Evolutionary conservation across 2,797 vertebrate species (phyloP).

Genomic region (Spinus olivaceus): DNA sequence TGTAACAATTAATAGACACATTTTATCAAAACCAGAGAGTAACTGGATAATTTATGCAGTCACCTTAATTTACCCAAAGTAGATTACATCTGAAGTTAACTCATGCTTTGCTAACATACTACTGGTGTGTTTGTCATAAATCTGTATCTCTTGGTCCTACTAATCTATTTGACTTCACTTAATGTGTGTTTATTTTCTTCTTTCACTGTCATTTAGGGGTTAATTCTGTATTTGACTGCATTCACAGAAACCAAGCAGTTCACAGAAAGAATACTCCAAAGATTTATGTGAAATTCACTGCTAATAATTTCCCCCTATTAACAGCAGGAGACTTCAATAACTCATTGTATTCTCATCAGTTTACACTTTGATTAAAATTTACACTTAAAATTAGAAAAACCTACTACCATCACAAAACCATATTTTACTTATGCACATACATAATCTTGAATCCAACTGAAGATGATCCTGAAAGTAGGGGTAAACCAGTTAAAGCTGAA

Average conservation of each 20-base stretch:
- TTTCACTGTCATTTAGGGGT: not conserved
- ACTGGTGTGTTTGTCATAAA: not conserved
- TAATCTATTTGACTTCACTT: not conserved
- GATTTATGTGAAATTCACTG: not conserved
- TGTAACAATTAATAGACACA: not conserved
- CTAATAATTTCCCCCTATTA: slow-evolving; percentile 10
- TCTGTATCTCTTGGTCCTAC: not conserved
- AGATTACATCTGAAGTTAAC: not conserved
- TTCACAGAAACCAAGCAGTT: slow-evolving; percentile 2
- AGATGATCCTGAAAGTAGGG: not conserved
- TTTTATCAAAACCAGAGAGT: not conserved
- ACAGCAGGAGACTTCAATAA: not conserved
- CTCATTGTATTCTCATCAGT: not conserved
- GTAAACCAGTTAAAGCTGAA: not conserved
- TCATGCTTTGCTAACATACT: not conserved
- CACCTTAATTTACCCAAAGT: not conserved
- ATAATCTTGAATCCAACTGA: not conserved
- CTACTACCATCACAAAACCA: not conserved
- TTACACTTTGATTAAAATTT: not conserved
- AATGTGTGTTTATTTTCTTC: not conserved
- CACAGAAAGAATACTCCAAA: slow-evolving; percentile 2
- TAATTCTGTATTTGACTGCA: not conserved
- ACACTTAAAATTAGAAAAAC: slow-evolving; percentile 36
- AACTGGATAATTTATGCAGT: not conserved
- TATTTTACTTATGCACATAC: not conserved